Percentiles rank a stretch among this genome's conserved stretches.
Evolutionary conservation across 2,888 invertebrate genomes (phyloP).

Genomic region (Philhelius pedissequus): DNA sequence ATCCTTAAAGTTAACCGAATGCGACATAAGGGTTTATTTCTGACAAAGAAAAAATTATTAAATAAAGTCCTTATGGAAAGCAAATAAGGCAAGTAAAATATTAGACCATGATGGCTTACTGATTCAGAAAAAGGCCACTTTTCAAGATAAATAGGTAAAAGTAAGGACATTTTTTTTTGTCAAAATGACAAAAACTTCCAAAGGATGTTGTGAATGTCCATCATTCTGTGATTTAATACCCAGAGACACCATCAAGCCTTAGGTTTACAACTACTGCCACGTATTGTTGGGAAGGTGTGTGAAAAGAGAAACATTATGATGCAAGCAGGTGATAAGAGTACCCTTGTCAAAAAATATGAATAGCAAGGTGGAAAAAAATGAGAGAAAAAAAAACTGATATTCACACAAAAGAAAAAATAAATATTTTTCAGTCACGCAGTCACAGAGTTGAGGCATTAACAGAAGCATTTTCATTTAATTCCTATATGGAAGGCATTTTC

Average conservation of each 20-base stretch:
- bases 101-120: neutral
- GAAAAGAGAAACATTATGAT: neutral
- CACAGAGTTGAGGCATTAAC: too few relatives aligned
- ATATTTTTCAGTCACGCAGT: too few relatives aligned
- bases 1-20: neutral
- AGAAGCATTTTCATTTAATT: too few relatives aligned
- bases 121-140: neutral
- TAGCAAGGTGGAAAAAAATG: too few relatives aligned
- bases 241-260: neutral
- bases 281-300: neutral
- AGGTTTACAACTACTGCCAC: neutral
- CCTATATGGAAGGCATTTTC: too few relatives aligned
- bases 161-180: neutral
- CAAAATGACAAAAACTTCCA: neutral
- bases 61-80: neutral
- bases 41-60: neutral
- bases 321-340: neutral
- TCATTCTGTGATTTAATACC: neutral
- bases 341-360: neutral
- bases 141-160: neutral
- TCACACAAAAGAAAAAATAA: too few relatives aligned
- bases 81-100: neutral
- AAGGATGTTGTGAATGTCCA: neutral
- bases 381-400: too few relatives aligned
- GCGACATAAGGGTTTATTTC: neutral